These are phyloP conservation scores for Turritopsis rubra DNA, from an alignment of 30 jellyfish, hydroid and myxozoan species.

Conservation along the genomic window DNA sequence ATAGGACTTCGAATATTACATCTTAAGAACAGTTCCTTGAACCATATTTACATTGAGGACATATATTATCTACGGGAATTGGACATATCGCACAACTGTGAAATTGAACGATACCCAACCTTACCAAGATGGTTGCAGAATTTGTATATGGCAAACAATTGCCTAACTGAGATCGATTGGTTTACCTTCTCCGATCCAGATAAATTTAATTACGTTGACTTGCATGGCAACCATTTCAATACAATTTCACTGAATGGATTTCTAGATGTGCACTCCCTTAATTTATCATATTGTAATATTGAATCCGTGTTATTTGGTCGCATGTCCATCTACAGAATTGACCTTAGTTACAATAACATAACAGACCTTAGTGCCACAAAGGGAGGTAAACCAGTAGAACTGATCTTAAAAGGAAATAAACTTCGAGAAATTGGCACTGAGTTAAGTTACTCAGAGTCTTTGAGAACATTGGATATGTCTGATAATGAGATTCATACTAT, in stretches of 20 bases:
- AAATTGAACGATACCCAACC: not conserved
- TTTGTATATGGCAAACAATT: not conserved
- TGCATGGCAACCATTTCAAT: not conserved
- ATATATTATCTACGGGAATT: not conserved
- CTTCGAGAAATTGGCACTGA: not conserved
- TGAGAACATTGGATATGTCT: not conserved
- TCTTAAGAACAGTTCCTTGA: not conserved
- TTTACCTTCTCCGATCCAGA: not conserved
- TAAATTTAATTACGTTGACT: not conserved
- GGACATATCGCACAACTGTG: not conserved
- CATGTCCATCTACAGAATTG: not conserved
- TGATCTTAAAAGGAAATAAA: not conserved
- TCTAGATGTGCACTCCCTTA: not conserved
- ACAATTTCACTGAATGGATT: not conserved
- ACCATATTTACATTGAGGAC: not conserved
- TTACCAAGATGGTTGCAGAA: not conserved
- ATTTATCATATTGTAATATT: not conserved
- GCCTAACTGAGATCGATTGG: not conserved
- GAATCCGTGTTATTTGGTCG: not conserved
- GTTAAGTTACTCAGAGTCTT: not conserved
- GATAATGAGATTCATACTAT: not conserved
- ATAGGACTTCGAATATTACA: not conserved
- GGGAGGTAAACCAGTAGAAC: not conserved
- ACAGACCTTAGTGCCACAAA: not conserved
- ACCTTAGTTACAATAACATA: not conserved